phyloP scores from a whole-genome alignment of 2,888 invertebrate species.

The Parnassius smintheus region DNA sequence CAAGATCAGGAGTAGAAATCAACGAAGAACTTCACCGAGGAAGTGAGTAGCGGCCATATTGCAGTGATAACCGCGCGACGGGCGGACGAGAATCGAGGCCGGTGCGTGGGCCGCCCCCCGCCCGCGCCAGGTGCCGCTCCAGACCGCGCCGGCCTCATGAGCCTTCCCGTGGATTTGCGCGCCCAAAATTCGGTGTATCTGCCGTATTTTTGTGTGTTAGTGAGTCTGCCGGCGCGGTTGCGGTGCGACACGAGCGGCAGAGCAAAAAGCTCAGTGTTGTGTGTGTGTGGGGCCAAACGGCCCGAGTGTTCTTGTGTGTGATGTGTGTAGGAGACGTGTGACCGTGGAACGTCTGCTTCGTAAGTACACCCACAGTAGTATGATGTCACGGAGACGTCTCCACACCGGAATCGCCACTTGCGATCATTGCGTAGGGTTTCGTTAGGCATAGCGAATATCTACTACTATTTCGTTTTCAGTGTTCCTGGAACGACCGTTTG shows the following conservation, averaged over 20 bases:
- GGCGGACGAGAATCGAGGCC: conserved; percentile 82
- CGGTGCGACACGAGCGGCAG: conserved; percentile 61
- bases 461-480: neutral
- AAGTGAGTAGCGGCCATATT: conserved; percentile 82
- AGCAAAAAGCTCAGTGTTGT: conserved; percentile 62
- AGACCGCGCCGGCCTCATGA: conserved; percentile 83
- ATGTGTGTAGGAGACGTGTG: conserved; percentile 74
- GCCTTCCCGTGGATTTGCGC: conserved; percentile 81
- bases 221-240: conserved; percentile 71
- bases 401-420: conserved; percentile 27
- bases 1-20: conserved; percentile 81
- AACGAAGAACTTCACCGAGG: conserved; percentile 81
- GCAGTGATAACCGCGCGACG: conserved; percentile 82
- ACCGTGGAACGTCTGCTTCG: conserved; percentile 73
- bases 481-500: conserved; percentile 42
- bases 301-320: conserved; percentile 75
- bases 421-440: conserved; percentile 6
- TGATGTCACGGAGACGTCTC: conserved; percentile 51
- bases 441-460: neutral
- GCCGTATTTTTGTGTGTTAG: conserved; percentile 71
- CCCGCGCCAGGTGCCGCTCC: conserved; percentile 81
- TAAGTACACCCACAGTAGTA: conserved; percentile 61
- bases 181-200: conserved; percentile 76
- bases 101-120: conserved; percentile 81
- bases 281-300: conserved; percentile 71